A percentile compares a stretch with the other conserved stretches of the same genome.
phyloP scores from a whole-genome alignment of 2,888 invertebrate species.

The Himalopsyche tibetana region DNA sequence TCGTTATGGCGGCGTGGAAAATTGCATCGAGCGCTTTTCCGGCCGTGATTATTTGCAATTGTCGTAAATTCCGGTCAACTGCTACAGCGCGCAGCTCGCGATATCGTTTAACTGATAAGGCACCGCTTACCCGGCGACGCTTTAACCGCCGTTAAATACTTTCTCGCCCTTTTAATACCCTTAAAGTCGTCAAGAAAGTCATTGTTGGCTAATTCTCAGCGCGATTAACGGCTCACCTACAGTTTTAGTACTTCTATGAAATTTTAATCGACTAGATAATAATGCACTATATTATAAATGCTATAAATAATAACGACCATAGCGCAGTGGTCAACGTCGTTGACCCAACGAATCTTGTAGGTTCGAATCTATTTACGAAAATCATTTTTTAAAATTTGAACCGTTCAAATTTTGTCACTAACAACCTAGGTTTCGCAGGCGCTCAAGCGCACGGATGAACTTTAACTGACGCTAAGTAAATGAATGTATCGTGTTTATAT shows the following conservation, averaged over 20 bases:
- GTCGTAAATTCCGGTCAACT: constrained; percentile 54
- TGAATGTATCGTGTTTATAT: too few species aligned
- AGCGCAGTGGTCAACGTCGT: too few species aligned
- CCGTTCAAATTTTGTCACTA: too few species aligned
- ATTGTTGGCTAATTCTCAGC: neutral
- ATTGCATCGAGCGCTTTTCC: constrained; percentile 5
- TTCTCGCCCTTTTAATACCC: constrained; percentile 45
- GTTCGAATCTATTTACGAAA: too few species aligned
- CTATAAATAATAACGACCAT: too few species aligned
- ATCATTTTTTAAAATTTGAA: too few species aligned
- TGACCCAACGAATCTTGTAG: too few species aligned
- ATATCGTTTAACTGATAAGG: constrained; percentile 45
- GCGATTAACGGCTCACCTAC: neutral
- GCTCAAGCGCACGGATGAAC: too few species aligned
- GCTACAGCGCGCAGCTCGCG: constrained; percentile 24
- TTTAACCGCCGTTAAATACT: constrained; percentile 39
- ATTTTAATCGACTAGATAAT: neutral
- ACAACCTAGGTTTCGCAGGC: too few species aligned
- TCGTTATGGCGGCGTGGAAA: constrained; percentile 11
- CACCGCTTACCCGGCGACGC: neutral
- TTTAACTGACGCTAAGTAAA: too few species aligned
- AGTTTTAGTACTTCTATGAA: neutral
- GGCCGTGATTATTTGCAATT: constrained; percentile 37
- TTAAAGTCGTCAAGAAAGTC: constrained; percentile 39
- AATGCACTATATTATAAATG: too few species aligned